Conservation (phyloP, 2,888 invertebrate genomes). For the Agonopterix alstromeriana region DNA sequence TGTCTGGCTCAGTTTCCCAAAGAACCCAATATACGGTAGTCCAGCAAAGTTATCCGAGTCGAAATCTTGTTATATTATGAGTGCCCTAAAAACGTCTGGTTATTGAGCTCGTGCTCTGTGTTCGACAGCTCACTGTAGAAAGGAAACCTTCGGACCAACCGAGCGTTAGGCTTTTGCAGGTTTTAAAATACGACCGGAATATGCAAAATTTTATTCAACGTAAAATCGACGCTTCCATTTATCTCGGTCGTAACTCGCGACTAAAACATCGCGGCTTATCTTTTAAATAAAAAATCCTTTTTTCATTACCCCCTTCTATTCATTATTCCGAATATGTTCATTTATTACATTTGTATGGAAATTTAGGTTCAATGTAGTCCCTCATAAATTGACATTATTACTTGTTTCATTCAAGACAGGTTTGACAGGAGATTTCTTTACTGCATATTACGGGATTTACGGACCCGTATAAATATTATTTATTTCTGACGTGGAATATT, state of each 20-base stretch:
- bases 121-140: no score
- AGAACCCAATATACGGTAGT: no score
- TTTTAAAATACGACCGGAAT: constrained; percentile 5
- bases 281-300: constrained; percentile 39
- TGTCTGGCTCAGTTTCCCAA: no score
- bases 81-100: no score
- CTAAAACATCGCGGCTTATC: constrained; percentile 21
- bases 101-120: no score
- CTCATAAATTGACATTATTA: constrained; percentile 38
- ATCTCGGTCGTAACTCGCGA: constrained; percentile 22
- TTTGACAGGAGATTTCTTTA: constrained; percentile 27
- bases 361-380: constrained; percentile 36
- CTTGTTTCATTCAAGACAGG: constrained; percentile 41
- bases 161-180: constrained; percentile 1
- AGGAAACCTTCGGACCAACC: not conserved
- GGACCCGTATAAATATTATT: constrained; percentile 11
- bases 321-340: constrained; percentile 41
- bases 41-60: no score
- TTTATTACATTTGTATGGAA: constrained; percentile 61
- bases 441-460: constrained; percentile 13
- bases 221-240: constrained; percentile 24
- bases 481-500: constrained; percentile 21
- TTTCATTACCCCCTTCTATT: constrained; percentile 40
- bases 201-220: constrained; percentile 9
- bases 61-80: no score